These are phyloP conservation scores for Venustaconcha ellipsiformis DNA, from an alignment of 1,140 invertebrate genomes.

Conservation along the genomic window DNA sequence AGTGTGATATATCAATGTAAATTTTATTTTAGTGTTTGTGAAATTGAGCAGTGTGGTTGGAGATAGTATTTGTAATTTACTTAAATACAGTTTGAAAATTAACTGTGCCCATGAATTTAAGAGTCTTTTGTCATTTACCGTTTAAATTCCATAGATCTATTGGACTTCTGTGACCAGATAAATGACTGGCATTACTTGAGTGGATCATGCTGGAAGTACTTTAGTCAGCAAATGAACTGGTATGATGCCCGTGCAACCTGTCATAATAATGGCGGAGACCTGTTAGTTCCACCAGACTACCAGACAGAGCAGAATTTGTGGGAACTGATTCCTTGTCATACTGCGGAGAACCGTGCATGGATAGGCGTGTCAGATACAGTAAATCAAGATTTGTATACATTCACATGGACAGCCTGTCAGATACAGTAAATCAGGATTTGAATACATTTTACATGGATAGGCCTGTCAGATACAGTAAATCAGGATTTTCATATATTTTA, in stretches of 20 bases:
- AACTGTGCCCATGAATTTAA: no score
- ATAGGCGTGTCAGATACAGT: constrained; percentile 29
- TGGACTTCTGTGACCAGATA: constrained; percentile 18
- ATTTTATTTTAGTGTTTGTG: no score
- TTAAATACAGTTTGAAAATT: no score
- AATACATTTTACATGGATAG: no score
- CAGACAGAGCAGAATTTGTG: constrained; percentile 7
- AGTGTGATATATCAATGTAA: no score
- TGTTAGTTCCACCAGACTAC: constrained; percentile 13
- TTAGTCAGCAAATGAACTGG: constrained; percentile 15
- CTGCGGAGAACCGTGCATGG: constrained; percentile 16
- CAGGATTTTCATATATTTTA: not conserved
- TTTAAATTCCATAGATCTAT: not conserved
- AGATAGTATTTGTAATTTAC: no score
- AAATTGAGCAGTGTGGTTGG: no score
- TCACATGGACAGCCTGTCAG: no score
- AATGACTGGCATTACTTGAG: constrained; percentile 20
- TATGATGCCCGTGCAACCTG: constrained; percentile 11
- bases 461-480: no score
- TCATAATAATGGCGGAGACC: constrained; percentile 18
- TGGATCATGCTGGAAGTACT: constrained; percentile 22
- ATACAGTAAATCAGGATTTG: no score
- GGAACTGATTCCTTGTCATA: constrained; percentile 16
- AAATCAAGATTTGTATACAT: not conserved
- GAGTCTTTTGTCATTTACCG: no score